Evolutionary conservation across 2,888 invertebrate species (phyloP).

Genomic region (Apamea sordens): DNA sequence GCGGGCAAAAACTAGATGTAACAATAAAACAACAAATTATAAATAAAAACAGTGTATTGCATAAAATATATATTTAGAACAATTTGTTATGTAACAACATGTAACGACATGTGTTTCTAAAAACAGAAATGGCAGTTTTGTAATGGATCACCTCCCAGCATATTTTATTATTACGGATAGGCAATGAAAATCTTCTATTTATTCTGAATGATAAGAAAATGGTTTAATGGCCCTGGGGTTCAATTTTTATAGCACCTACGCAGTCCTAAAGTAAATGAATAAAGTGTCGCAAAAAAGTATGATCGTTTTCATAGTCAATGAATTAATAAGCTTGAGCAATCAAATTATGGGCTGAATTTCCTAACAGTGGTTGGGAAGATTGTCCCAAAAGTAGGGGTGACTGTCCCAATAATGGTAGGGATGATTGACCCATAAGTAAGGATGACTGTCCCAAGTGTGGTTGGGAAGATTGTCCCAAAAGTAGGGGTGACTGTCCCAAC

Average conservation of each 20-base stretch:
- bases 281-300: neutral
- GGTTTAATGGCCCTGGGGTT: neutral
- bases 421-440: too few relatives aligned
- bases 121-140: neutral
- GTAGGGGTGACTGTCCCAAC: neutral
- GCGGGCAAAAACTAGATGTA: neutral
- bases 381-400: neutral
- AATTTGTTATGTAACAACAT: neutral
- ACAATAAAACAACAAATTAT: constrained; percentile 13
- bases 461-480: neutral
- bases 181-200: neutral
- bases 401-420: neutral
- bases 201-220: neutral
- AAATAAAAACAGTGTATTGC: constrained; percentile 24
- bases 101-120: neutral
- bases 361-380: neutral
- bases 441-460: too few relatives aligned
- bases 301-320: neutral
- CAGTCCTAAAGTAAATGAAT: neutral
- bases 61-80: constrained; percentile 17
- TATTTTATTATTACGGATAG: neutral
- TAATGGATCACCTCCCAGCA: neutral
- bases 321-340: constrained; percentile 1
- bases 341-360: neutral
- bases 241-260: neutral